Conservation (phyloP, 2,888 invertebrate genomes). For the Sthenelais limicola region DNA sequence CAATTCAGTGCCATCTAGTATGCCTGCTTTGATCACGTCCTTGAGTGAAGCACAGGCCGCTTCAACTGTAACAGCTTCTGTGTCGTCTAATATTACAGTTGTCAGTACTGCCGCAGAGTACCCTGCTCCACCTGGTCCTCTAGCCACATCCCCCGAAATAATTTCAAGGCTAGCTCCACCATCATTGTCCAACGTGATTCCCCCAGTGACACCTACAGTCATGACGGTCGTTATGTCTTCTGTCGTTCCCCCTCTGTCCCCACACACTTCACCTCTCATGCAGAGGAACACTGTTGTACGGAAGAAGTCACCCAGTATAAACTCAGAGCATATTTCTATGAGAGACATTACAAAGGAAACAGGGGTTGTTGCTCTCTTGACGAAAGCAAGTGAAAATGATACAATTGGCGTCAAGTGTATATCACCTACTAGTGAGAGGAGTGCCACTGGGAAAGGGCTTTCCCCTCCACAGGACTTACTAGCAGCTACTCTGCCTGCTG, state of each 20-base stretch:
- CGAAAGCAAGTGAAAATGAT: slow-evolving; percentile 9
- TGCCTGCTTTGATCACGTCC: no score
- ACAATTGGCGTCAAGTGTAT: slow-evolving; percentile 19
- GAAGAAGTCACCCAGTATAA: not conserved
- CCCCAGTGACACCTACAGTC: slow-evolving; percentile 21
- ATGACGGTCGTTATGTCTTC: slow-evolving; percentile 27
- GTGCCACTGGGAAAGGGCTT: not conserved
- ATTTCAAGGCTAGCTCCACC: slow-evolving; percentile 3
- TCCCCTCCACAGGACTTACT: slow-evolving; percentile 12
- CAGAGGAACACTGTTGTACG: not conserved
- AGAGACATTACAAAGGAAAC: slow-evolving; percentile 10
- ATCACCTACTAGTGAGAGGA: slow-evolving; percentile 1
- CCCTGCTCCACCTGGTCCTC: not conserved
- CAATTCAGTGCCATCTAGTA: no score
- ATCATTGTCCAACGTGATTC: slow-evolving; percentile 7
- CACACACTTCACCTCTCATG: not conserved
- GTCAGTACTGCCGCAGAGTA: not conserved
- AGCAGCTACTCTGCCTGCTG: slow-evolving; percentile 2
- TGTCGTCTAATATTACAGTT: not conserved
- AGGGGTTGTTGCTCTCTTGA: slow-evolving; percentile 6
- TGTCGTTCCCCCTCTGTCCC: slow-evolving; percentile 6
- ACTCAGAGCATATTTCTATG: no score
- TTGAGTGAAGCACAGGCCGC: no score
- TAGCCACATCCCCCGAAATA: slow-evolving; percentile 5
- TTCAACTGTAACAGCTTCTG: no score